Evolutionary conservation across 2,888 invertebrate genomes (phyloP).

Genomic region (Epistrophella euchroma): DNA sequence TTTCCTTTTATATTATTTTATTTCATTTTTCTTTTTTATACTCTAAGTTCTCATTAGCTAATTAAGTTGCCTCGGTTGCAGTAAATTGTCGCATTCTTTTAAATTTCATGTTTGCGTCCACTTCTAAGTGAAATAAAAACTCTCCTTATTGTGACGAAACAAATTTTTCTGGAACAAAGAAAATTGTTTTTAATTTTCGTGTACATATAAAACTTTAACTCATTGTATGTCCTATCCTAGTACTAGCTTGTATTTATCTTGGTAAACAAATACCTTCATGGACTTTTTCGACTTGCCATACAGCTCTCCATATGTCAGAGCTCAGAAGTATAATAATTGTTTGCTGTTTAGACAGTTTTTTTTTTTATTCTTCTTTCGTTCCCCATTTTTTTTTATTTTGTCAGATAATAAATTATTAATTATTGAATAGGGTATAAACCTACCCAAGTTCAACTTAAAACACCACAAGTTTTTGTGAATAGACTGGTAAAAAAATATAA

Average conservation of each 20-base stretch:
- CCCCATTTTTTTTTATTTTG: too few relatives aligned
- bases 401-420: too few relatives aligned
- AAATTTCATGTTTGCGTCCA: constrained; percentile 4
- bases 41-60: constrained; percentile 71
- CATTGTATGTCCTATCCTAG: not conserved
- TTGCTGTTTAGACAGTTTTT: not conserved
- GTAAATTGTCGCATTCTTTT: constrained; percentile 52
- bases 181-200: constrained; percentile 65
- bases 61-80: constrained; percentile 72
- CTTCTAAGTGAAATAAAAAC: constrained; percentile 35
- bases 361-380: too few relatives aligned
- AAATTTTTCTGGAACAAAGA: constrained; percentile 18
- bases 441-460: too few relatives aligned
- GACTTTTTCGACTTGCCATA: not conserved
- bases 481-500: too few relatives aligned
- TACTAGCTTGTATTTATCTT: constrained; percentile 42
- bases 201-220: constrained; percentile 48
- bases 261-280: not conserved
- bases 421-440: too few relatives aligned
- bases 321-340: not conserved
- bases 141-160: not conserved
- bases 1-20: not conserved
- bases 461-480: too few relatives aligned
- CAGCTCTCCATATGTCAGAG: not conserved
- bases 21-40: constrained; percentile 32